Percentiles rank a stretch among this genome's conserved stretches.
These are phyloP conservation scores for Cantharis rustica DNA, from an alignment of 2,888 invertebrate species.

Conservation along the genomic window DNA sequence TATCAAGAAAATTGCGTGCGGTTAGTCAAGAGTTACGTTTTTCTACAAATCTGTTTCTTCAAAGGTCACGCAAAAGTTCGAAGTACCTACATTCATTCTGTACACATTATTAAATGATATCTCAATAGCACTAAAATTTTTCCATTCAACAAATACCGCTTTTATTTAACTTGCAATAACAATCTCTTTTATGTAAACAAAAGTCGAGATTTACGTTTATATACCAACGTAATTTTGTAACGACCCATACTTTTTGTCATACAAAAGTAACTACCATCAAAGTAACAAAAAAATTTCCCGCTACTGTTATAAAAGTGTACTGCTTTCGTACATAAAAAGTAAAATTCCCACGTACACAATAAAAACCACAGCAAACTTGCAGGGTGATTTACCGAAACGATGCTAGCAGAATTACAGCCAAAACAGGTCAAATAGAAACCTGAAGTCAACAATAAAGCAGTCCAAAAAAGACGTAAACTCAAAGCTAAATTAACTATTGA, in stretches of 20 bases:
- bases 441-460: conserved; percentile 20
- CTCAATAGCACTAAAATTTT: background rate
- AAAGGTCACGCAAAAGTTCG: background rate
- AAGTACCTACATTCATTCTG: background rate
- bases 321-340: conserved; percentile 14
- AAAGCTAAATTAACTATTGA: conserved; percentile 25
- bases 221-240: background rate
- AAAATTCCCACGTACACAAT: conserved; percentile 23
- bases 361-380: conserved; percentile 14
- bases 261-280: background rate
- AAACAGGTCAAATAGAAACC: conserved; percentile 17
- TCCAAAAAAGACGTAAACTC: conserved; percentile 14
- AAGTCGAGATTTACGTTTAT: background rate
- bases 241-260: background rate
- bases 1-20: background rate
- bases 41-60: conserved; percentile 1
- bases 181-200: background rate
- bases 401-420: conserved; percentile 21
- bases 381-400: conserved; percentile 26
- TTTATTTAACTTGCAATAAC: background rate
- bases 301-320: conserved; percentile 10
- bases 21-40: background rate
- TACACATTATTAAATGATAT: background rate
- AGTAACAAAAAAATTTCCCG: conserved; percentile 3
- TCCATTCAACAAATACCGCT: background rate